Percentiles rank a stretch among this genome's conserved stretches.
These are phyloP conservation scores for Phalacrocorax brasilianus DNA, from an alignment of 2,113 vertebrate species.

Conservation along the genomic window DNA sequence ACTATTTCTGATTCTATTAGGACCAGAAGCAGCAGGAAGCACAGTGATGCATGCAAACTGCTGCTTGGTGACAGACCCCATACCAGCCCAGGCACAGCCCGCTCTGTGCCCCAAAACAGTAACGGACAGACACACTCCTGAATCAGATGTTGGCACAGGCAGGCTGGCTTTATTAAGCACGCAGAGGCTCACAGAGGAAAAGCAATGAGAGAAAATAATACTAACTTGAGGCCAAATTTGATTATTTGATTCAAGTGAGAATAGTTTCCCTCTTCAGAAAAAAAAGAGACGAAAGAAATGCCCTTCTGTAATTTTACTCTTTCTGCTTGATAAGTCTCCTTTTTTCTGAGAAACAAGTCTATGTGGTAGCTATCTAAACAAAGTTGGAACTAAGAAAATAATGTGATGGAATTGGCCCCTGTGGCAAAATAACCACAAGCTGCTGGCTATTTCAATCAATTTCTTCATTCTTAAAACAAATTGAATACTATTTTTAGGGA, in stretches of 20 bases:
- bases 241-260: background rate
- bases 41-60: background rate
- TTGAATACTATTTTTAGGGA: background rate
- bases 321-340: background rate
- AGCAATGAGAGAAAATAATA: background rate
- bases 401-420: background rate
- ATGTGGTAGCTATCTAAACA: background rate
- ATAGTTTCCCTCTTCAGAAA: background rate
- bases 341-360: background rate
- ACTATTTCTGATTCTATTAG: background rate
- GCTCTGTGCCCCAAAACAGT: background rate
- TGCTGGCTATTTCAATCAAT: background rate
- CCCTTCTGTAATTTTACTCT: background rate
- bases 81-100: background rate
- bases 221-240: background rate
- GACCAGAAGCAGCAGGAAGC: background rate
- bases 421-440: background rate
- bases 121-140: accelerated
- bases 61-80: accelerated
- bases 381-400: background rate
- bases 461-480: background rate
- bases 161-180: background rate
- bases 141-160: background rate
- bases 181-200: background rate
- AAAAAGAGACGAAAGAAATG: background rate